These are phyloP conservation scores for Drosophila takahashii DNA, from an alignment of 1,140 invertebrate species.

Conservation along the genomic window DNA sequence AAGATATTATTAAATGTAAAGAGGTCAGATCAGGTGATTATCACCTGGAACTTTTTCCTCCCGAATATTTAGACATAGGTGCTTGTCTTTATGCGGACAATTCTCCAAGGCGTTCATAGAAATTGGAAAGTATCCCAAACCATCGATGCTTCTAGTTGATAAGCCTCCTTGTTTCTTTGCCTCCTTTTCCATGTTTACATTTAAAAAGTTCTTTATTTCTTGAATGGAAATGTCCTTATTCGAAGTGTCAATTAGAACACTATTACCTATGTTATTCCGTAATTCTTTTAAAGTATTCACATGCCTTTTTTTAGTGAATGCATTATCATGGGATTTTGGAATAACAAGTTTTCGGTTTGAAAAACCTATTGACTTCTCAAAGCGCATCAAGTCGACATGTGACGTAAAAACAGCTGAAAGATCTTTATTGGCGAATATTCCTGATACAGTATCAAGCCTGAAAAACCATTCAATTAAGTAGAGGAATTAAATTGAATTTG, in stretches of 20 bases:
- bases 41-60: conserved; percentile 48
- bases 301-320: background rate
- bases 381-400: conserved; percentile 34
- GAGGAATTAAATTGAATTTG: too few species aligned
- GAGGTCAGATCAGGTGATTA: too few species aligned
- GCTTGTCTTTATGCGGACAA: conserved; percentile 32
- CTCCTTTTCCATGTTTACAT: background rate
- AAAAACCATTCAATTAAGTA: background rate
- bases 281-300: background rate
- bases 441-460: conserved; percentile 57
- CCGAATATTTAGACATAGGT: conserved; percentile 48
- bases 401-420: conserved; percentile 44
- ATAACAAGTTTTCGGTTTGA: conserved; percentile 34
- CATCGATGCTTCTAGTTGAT: conserved; percentile 9
- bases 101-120: conserved; percentile 19
- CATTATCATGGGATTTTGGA: background rate
- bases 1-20: background rate
- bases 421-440: conserved; percentile 51
- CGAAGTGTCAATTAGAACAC: conserved; percentile 11
- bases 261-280: conserved; percentile 6
- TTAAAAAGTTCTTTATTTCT: background rate
- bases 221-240: background rate
- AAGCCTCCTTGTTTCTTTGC: background rate
- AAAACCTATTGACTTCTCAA: conserved; percentile 13
- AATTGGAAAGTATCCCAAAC: conserved; percentile 17